These are phyloP conservation scores for Drosophila peninsularis DNA, from an alignment of 2,888 invertebrate genomes.

Conservation along the genomic window DNA sequence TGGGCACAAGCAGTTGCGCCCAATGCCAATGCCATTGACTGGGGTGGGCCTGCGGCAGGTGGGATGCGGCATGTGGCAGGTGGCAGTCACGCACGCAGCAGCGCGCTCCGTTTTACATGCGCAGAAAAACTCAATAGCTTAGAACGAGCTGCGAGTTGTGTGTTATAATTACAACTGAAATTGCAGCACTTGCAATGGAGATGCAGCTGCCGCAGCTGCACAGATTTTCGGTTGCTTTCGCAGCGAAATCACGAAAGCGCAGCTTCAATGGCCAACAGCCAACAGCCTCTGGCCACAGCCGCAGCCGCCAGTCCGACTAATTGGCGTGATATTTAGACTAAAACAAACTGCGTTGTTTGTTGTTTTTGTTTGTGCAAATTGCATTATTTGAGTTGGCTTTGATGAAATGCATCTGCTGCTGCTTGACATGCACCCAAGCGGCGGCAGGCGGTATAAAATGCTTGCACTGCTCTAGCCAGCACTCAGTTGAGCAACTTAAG, in stretches of 20 bases:
- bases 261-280: conserved; percentile 59
- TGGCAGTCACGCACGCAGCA: conserved; percentile 57
- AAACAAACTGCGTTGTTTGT: conserved; percentile 65
- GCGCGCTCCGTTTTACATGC: conserved; percentile 42
- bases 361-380: conserved; percentile 7
- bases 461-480: conserved; percentile 69
- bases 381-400: conserved; percentile 22
- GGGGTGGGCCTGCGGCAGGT: conserved; percentile 8
- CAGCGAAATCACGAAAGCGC: conserved; percentile 76
- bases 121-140: conserved; percentile 76
- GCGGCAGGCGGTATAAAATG: conserved; percentile 78
- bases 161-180: conserved; percentile 67
- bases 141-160: conserved; percentile 69
- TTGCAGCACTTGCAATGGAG: conserved; percentile 34
- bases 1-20: conserved; percentile 18
- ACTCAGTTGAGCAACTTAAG: conserved; percentile 76
- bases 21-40: conserved; percentile 35
- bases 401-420: conserved; percentile 56
- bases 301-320: conserved; percentile 56
- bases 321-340: conserved; percentile 82
- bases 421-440: conserved; percentile 69
- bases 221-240: conserved; percentile 64
- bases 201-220: conserved; percentile 23
- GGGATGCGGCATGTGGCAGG: conserved; percentile 16
- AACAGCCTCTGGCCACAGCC: conserved; percentile 23